These are phyloP conservation scores for Danionella dracula DNA, from an alignment of 2,797 vertebrate genomes.

Conservation along the genomic window DNA sequence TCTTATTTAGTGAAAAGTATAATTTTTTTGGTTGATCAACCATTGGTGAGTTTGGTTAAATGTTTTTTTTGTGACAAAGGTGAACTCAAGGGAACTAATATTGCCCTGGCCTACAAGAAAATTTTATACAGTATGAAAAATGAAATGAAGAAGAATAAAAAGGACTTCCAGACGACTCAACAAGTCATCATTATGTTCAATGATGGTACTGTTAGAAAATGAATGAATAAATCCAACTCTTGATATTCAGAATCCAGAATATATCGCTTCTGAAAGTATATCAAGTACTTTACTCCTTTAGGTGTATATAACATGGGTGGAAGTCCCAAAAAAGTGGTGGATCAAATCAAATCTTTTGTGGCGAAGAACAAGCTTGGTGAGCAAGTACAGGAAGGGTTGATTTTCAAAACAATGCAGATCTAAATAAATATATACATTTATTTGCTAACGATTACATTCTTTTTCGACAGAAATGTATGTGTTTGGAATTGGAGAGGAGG, in stretches of 20 bases:
- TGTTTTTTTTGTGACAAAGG: background rate
- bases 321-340: slow-evolving; percentile 40
- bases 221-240: background rate
- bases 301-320: slow-evolving; percentile 62
- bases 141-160: background rate
- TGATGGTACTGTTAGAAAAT: slow-evolving; percentile 39
- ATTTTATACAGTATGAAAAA: slow-evolving; percentile 32
- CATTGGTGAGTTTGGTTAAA: background rate
- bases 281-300: slow-evolving; percentile 18
- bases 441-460: background rate
- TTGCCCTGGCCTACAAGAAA: slow-evolving; percentile 13
- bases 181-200: slow-evolving; percentile 48
- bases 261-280: background rate
- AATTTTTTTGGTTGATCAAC: no score
- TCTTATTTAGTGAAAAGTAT: background rate
- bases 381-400: background rate
- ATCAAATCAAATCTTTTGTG: slow-evolving; percentile 49
- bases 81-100: slow-evolving; percentile 38
- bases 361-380: slow-evolving; percentile 60
- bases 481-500: slow-evolving; percentile 59
- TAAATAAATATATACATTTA: background rate
- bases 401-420: background rate
- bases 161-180: slow-evolving; percentile 16
- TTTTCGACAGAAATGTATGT: slow-evolving; percentile 62
- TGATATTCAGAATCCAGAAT: background rate